Evolutionary conservation across 2,888 invertebrate genomes (phyloP), one percentile per base, ranked within the genome.

Genomic region (Alcis repandata): DNA sequence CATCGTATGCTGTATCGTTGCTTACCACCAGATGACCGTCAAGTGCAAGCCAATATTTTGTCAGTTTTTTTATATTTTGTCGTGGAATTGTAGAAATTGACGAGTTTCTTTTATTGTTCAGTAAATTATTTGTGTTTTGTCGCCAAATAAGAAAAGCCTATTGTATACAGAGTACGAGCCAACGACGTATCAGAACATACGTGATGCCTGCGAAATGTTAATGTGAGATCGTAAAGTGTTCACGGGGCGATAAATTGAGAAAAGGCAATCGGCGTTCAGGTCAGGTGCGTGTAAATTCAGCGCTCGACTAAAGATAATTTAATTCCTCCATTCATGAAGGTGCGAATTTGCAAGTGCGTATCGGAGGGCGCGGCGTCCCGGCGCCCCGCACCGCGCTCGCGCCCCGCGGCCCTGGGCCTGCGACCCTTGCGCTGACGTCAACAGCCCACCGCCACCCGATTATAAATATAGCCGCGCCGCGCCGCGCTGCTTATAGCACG

Each of bases 271-370:
- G 69, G 75, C 64, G 79, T 84, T 86, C 83, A 82, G 83, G 82
- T 85, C 84, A 86, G 82, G 83, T 85, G 76, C 82, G 80, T 81
- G 78, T 82, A 82, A 84, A 85, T 87, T 86, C 82, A 82, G 78
- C 77, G 77, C 80, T 75, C 79, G 78, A 75, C 81, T 85, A 80
- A 85, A 83, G 82, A 88, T 90, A 91, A 90, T 89, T 88, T 89
- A 86, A 89, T 90, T 88, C 85, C 78, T 89, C 85, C 92, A 92
- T 92, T 92, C 90, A 92, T 91, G 84, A 86, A 89, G 90, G 90
- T 90, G 91, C 87, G 88, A 92, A 91, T 91, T 91, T 87, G 89
- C 87, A 89, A 92, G 91, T 91, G 91, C 91, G 92, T 92, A 91
- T 83, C 79, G 85, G 87, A 88, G 89, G 91, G 88, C 82, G 87